Evolutionary conservation across 2,888 invertebrate genomes (phyloP).

Genomic region (Yponomeuta malinellus): DNA sequence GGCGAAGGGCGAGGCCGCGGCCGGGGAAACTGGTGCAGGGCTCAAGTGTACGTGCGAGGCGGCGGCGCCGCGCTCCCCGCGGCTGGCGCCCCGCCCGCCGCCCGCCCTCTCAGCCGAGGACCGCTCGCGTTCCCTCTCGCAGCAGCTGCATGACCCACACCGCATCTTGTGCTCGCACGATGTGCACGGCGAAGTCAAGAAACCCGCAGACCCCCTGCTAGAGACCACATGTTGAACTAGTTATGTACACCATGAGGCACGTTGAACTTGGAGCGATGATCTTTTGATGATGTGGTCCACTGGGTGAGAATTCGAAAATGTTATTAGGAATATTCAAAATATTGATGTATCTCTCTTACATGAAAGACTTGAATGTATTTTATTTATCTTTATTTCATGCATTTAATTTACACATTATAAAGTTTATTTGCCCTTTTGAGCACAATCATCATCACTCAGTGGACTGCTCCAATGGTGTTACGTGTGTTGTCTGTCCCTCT

Average conservation of each 20-base stretch:
- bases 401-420: neutral
- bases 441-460: neutral
- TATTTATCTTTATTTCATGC: neutral
- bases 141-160: slow-evolving; percentile 24
- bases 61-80: slow-evolving; percentile 41
- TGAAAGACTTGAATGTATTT: neutral
- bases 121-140: slow-evolving; percentile 33
- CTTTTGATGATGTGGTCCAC: slow-evolving; percentile 10
- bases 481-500: slow-evolving; percentile 11
- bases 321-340: neutral
- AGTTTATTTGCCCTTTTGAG: neutral
- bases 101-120: neutral
- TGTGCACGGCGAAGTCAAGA: slow-evolving; percentile 38
- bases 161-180: slow-evolving; percentile 36
- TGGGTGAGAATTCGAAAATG: neutral
- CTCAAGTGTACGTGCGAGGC: slow-evolving; percentile 39
- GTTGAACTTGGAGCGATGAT: slow-evolving; percentile 15
- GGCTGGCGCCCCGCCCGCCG: slow-evolving; percentile 29
- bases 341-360: neutral
- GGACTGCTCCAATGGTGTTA: slow-evolving; percentile 4
- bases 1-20: slow-evolving; percentile 17
- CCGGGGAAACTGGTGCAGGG: slow-evolving; percentile 21
- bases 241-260: neutral
- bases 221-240: slow-evolving; percentile 57
- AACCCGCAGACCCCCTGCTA: slow-evolving; percentile 46